Evolutionary conservation across 1,140 invertebrate species (phyloP), one percentile per base, ranked within the genome.

Genomic region (Dryas iulia): DNA sequence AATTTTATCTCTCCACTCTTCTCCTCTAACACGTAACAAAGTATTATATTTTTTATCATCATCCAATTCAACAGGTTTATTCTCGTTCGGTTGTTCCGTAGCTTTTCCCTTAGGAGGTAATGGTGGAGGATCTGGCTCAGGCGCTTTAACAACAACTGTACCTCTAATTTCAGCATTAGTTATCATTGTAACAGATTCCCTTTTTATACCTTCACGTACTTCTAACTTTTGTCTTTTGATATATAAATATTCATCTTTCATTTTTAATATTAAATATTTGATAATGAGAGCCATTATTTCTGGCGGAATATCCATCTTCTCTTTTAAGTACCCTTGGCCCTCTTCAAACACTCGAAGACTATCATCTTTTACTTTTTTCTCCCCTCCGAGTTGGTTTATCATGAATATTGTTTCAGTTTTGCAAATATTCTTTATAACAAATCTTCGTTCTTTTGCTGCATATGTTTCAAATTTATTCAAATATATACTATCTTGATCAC

Each of bases 1-100:
- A 11, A 89, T 77, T 71, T 87, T 89, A 71, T 93, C 91, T 62
- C 91, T 87, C 93, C 93, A 93, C 71, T 94, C 93, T 74, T 94
- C 93, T 8, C 90, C 92, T n/a, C 92, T 81, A 28, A 87, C 89
- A 31, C 90, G 80, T 33, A 93, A 78, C 35, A 72, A 73, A 3
- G 92, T 93, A 63, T 91, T 92, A 64, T 85, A 86, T 71, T 93
- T 92, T 66, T 90, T 89, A 23, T 81, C 82, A 68, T 85, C 81
- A 62, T 86, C 78, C 6, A 69, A 59, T 70, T 83, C 79, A 3
- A 72, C 59, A 14, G 66, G 23, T 65, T 67, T 57, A 18, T 28
- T 23, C 35, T n/a, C 39, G 60, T 61, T 64, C 33, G 26, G 18
- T 28, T 18, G 30, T 77, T 72, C 25, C 56, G 69, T 54, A 84